Evolutionary conservation across 2,113 vertebrate species (phyloP).

Genomic region (Pelmatolapia mariae): DNA sequence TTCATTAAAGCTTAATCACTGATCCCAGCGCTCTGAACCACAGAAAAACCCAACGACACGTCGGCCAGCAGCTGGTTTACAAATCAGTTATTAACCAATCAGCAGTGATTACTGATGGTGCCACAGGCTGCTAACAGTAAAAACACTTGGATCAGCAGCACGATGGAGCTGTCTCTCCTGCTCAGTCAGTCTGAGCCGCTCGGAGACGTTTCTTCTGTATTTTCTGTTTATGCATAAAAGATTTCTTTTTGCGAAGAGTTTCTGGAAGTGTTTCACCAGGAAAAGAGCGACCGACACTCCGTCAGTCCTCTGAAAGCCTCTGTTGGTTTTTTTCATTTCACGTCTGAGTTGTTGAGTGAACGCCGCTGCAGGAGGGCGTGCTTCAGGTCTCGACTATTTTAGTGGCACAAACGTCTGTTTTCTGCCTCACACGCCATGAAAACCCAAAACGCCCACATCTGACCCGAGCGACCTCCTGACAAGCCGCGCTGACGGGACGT

Average conservation of each 20-base stretch:
- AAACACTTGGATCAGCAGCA: not conserved
- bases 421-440: not conserved
- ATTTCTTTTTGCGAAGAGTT: not conserved
- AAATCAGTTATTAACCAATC: not conserved
- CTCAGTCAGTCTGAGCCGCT: not conserved
- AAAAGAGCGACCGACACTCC: not conserved
- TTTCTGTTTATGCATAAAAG: not conserved
- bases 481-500: not conserved
- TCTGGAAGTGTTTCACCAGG: not conserved
- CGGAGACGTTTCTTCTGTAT: not conserved
- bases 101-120: not conserved
- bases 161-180: not conserved
- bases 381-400: not conserved
- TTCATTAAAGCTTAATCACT: not conserved
- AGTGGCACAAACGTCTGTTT: not conserved
- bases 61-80: not conserved
- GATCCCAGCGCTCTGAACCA: not conserved
- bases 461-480: not conserved
- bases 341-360: not conserved
- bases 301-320: not conserved
- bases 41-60: not conserved
- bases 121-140: not conserved
- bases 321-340: not conserved
- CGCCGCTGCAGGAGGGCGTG: not conserved
- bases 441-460: not conserved